Conservation (phyloP, 2,888 invertebrate species). For the Tetragonisca angustula region DNA sequence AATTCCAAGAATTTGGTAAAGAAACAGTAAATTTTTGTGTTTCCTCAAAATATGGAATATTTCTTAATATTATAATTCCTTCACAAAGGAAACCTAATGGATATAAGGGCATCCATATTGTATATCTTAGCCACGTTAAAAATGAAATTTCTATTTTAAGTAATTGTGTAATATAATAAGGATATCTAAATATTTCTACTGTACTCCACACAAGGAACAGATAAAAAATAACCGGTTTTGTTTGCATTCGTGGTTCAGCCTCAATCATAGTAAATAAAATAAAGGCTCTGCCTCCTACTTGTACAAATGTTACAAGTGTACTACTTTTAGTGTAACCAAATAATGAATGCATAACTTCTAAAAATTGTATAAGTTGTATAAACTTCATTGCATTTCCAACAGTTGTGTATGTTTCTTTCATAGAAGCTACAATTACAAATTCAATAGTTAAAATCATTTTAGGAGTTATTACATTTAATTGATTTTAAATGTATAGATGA, state of each 20-base stretch:
- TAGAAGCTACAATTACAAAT: constrained; percentile 85
- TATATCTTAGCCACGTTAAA: constrained; percentile 96
- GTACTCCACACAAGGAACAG: constrained; percentile 93
- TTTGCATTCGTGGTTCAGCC: constrained; percentile 93
- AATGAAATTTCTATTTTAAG: constrained; percentile 90
- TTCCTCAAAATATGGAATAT: constrained; percentile 95
- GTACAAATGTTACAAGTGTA: constrained; percentile 89
- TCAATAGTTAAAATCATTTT: background rate
- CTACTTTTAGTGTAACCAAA: constrained; percentile 95
- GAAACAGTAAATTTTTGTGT: constrained; percentile 90
- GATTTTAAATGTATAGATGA: background rate
- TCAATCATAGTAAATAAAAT: constrained; percentile 93
- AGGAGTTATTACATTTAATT: background rate
- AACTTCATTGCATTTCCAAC: constrained; percentile 92
- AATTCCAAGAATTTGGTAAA: constrained; percentile 94
- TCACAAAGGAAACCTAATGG: constrained; percentile 96
- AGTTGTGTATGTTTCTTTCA: constrained; percentile 89
- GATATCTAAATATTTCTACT: constrained; percentile 95
- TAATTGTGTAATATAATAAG: constrained; percentile 94
- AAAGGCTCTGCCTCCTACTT: constrained; percentile 92
- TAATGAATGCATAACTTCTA: constrained; percentile 95
- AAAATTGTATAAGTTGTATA: constrained; percentile 91
- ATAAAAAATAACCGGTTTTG: constrained; percentile 94
- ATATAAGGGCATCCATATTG: constrained; percentile 96
- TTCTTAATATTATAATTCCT: constrained; percentile 91